Evolutionary conservation across 1,140 invertebrate genomes (phyloP), one percentile per base, ranked within the genome.

Genomic region (Caenorhabditis tropicalis): DNA sequence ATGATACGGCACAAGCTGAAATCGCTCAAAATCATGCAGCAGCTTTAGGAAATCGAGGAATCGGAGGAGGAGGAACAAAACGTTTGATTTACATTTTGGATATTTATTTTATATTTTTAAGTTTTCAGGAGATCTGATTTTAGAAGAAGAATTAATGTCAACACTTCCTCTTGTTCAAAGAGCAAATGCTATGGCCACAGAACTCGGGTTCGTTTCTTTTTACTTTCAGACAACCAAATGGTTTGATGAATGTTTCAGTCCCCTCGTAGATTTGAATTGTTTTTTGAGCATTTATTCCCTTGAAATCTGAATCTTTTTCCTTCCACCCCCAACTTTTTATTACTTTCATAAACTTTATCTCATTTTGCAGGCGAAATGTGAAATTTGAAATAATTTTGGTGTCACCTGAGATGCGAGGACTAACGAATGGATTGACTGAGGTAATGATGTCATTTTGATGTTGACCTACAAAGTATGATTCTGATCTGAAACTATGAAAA

Each of bases 301-400:
- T 0, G 1, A 2, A 7, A 19, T 27, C 24, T 27, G 24, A 2
- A 21, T 12, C 2, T 12, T 10, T 27, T 2, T 27, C 7, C 21
- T 27, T 2, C 2, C 31, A 21, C 29, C 31, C 19, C 31, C 31
- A 2, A n/a, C 58, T 19, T 33, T 36, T 36, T 65, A 56, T 27
- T 56, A 56, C 53, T 56, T 56, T 51, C 19, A 46, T 0, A 46
- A 46, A 46, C 43, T 46, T 46, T 2, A n/a, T n/a, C 16, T 2
- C 2, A 21, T 10, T 49, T 81, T 81, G 27, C 36, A 93, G 93
- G 79, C 93, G 93, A 86, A 91, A 91, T 83, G 92, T 93, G 46
- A 92, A 92, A 85, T 94, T 94, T 89, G 94, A 94, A 87, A 92
- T 94, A 24, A 90, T 94, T 83, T 91, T 94, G 36, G 92, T 94